These are phyloP conservation scores for Thripadectes ignobilis DNA, from an alignment of 2,797 vertebrate genomes.

Conservation along the genomic window DNA sequence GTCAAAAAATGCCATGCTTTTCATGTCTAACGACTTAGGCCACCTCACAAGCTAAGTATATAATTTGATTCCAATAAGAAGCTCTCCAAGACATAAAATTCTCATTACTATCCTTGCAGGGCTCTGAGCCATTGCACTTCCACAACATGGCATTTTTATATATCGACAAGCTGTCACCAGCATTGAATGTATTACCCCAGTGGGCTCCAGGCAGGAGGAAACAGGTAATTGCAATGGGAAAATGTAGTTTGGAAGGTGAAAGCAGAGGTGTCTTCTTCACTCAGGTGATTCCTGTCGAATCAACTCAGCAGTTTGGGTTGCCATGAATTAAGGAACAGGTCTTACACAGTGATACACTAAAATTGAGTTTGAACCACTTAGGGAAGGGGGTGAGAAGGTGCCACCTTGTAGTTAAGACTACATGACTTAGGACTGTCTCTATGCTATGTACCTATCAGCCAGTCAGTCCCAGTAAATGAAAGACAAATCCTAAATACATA, in stretches of 20 bases:
- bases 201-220: background rate
- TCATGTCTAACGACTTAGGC: background rate
- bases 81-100: constrained; percentile 30
- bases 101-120: constrained; percentile 11
- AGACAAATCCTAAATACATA: background rate
- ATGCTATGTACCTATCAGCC: background rate
- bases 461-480: background rate
- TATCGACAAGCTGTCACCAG: constrained; percentile 31
- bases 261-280: background rate
- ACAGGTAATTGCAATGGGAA: background rate
- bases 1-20: constrained; percentile 11
- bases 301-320: background rate
- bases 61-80: constrained; percentile 44
- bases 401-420: background rate
- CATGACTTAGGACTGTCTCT: background rate
- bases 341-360: background rate
- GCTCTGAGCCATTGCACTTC: background rate
- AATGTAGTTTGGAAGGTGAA: background rate
- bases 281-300: background rate
- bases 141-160: background rate
- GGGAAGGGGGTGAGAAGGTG: background rate
- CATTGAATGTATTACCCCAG: background rate
- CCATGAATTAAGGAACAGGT: background rate
- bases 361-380: background rate
- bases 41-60: constrained; percentile 15